Conservation (phyloP, 2,113 vertebrate genomes). For the Percopsis transmontana region DNA sequence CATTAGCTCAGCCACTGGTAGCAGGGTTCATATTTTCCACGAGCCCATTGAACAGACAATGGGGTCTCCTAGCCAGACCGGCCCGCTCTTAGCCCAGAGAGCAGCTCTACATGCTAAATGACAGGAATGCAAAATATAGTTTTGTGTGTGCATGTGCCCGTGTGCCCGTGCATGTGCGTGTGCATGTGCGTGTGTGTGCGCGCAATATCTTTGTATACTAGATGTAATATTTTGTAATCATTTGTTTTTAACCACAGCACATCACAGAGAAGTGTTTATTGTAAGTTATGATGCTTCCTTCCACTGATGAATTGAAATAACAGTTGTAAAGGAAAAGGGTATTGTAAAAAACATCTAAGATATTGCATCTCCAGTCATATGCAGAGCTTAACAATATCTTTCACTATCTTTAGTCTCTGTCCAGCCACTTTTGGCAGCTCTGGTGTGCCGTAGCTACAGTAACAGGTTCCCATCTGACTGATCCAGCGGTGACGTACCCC, state of each 20-base stretch:
- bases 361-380: too few relatives aligned
- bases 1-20: conserved; percentile 50
- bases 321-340: too few relatives aligned
- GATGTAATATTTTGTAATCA: background rate
- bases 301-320: too few relatives aligned
- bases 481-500: background rate
- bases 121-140: too few relatives aligned
- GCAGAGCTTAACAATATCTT: too few relatives aligned
- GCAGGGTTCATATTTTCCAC: conserved; percentile 52
- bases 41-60: conserved; percentile 45
- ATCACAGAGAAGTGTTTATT: too few relatives aligned
- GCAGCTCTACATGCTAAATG: conserved; percentile 22
- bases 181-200: conserved; percentile 1
- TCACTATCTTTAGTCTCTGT: too few relatives aligned
- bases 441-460: too few relatives aligned
- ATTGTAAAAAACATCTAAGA: too few relatives aligned
- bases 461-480: background rate
- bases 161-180: conserved; percentile 6
- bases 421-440: too few relatives aligned
- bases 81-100: conserved; percentile 38
- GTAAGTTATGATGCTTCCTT: too few relatives aligned
- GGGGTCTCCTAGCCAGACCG: conserved; percentile 41
- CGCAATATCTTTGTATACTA: too few relatives aligned
- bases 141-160: conserved; percentile 4
- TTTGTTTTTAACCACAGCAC: background rate